A percentile compares a stretch with the other conserved stretches of the same genome.
phyloP scores from a whole-genome alignment of 2,113 vertebrate species.

The Ammodytes marinus region DNA sequence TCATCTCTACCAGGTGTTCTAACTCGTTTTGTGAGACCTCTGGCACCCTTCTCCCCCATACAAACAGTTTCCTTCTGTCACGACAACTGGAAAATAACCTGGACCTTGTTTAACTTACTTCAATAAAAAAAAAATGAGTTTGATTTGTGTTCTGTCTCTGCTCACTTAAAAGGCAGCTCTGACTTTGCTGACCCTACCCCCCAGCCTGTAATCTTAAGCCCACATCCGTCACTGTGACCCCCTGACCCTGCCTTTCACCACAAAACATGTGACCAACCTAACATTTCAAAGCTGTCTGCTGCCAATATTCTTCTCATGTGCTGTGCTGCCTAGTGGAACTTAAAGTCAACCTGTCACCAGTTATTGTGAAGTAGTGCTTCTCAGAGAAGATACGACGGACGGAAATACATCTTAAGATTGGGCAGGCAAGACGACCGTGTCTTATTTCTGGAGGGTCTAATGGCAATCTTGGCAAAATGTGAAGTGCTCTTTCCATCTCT shows the following conservation, averaged over 20 bases:
- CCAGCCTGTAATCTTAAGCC: constrained; percentile 62
- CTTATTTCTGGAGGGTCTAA: constrained; percentile 38
- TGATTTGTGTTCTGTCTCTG: constrained; percentile 43
- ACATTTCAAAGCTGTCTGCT: constrained; percentile 45
- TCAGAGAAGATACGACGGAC: background rate
- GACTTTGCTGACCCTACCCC: constrained; percentile 41
- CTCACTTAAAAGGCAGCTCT: constrained; percentile 52
- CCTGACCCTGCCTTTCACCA: constrained; percentile 59
- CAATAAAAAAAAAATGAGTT: constrained; percentile 35
- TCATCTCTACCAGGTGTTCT: constrained; percentile 4
- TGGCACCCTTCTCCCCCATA: constrained; percentile 1
- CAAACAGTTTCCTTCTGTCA: constrained; percentile 4
- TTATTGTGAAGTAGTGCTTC: constrained; percentile 21
- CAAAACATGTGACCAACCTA: constrained; percentile 68
- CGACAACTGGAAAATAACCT: constrained; percentile 14
- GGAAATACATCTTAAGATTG: background rate
- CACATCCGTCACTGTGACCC: constrained; percentile 65
- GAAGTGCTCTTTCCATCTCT: constrained; percentile 37
- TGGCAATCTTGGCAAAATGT: constrained; percentile 35
- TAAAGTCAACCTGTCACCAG: constrained; percentile 4
- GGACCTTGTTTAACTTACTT: constrained; percentile 3
- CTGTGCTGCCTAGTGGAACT: background rate
- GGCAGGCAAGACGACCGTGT: constrained; percentile 16
- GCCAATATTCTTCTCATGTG: background rate
- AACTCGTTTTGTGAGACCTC: constrained; percentile 3